Evolutionary conservation across 2,113 vertebrate species (phyloP).

Genomic region (Oreochromis tanganicae): DNA sequence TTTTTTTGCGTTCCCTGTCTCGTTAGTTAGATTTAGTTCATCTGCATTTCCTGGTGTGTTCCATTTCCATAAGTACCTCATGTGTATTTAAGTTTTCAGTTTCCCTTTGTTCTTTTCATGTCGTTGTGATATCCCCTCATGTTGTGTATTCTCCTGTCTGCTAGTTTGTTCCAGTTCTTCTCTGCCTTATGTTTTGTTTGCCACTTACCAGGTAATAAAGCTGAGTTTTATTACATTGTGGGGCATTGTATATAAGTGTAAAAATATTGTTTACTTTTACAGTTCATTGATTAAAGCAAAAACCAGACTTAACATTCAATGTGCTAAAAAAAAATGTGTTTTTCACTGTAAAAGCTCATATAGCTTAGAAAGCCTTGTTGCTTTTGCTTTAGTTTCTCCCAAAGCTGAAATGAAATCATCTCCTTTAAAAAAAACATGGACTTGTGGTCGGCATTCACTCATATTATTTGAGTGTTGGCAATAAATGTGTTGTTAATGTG

Average conservation of each 20-base stretch:
- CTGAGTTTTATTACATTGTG: not conserved
- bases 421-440: not conserved
- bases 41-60: not conserved
- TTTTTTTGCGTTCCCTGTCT: not conserved
- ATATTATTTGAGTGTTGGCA: slow-evolving; percentile 29
- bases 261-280: not conserved
- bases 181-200: not conserved
- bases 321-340: not conserved
- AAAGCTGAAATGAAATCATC: not conserved
- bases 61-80: not conserved
- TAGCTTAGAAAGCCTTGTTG: not conserved
- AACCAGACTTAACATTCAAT: not conserved
- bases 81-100: not conserved
- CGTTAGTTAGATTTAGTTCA: not conserved
- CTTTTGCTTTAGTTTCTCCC: not conserved
- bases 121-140: not conserved
- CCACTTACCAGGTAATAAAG: not conserved
- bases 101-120: not conserved
- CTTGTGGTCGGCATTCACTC: slow-evolving; percentile 47
- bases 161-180: not conserved
- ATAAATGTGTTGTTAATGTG: slow-evolving; percentile 19
- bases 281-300: not conserved
- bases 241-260: not conserved
- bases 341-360: not conserved
- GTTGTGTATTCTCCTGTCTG: not conserved